Base-by-base conservation (phyloP, 2,888 invertebrate species). In the Amblyteles armatorius region DNA sequence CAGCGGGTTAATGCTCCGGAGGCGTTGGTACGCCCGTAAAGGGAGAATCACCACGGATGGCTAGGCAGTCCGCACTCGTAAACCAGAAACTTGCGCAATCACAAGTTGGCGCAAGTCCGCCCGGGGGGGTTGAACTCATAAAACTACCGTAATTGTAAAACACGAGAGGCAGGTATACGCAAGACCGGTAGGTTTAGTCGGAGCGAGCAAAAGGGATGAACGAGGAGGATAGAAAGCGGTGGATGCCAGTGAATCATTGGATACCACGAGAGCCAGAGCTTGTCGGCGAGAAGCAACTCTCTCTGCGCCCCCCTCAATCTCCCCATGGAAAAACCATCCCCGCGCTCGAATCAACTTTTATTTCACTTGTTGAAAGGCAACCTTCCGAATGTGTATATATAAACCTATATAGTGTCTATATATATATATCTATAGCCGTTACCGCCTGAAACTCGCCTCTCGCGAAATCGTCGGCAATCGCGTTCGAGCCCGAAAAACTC, bases 141-240 rank as follows among this genome's bases (percentile, higher is more conserved):
- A 92, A 92, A 92, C 92, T 92, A 91, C 89, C 87, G 91, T 92
- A 92, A 92, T 92, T 92, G 92, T 92, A 92, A 92, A 91, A 92
- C 90, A 91, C 89, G 89, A 89, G 78, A 89, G 88, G 89, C 86
- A 87, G 85, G 88, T 67, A 67, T 44, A 44, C 44, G 44, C 16
- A 77, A 77, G 52, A 52, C 77, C 82, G 86, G 67, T 36, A 33
- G 36, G 40, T 40, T 9, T 83, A 71, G 71, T 79, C 80, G 55
- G 87, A 86, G 80, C 86, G 76, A 77, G 78, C 76, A 74, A 44
- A 44, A 73, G 52, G 71, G 68, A 52, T 40, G 36, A 65, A 72
- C 19, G 63, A 69, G 29, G 26, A 22, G 55, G 65, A 63, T 60
- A 52, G 63, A 48, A 40, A 69, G 26, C 52, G 3, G 68, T 50